Base-by-base conservation (phyloP, 2,888 invertebrate species). In the Xylota segnis region DNA sequence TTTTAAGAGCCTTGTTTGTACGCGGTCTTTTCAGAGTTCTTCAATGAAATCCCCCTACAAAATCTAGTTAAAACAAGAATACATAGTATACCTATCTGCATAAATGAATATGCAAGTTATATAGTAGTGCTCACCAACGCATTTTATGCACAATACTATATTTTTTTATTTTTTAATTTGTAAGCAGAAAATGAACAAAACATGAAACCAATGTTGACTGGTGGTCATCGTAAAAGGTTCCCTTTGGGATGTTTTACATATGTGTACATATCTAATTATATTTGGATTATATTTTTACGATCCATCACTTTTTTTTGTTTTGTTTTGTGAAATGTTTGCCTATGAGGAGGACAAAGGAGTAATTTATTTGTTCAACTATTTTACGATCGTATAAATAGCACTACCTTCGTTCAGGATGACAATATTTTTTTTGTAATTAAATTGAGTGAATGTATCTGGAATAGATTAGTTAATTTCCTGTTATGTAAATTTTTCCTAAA, bases 211-310 rank as follows among this genome's bases (percentile, higher is more conserved):
- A 32, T 32, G 32, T 47, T 12, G n/a, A 63, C 10, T 32, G 29
- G 27, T 27, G 29, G 32, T 32, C 47, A 59, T 40, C 23, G 23
- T 34, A 59, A 43, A 43, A 14, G 1, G 14, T 43, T 43, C 7
- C 14, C 14, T 43, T 14, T 14, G 43, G 43, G 14, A 14, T 43
- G n/a, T n/a, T n/a, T n/a, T n/a, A 14, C 40, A n/a, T 43, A 34
- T 43, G n/a, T 43, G 29, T 43, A 27, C 43, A 61, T 61, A 12
- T 10, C 18, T 56, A 56, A 56, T 56, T 65, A 45, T 56, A 75
- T 75, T 75, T 70, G 45, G 54, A 45, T 63, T 63, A 43, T 59
- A 58, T 50, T 43, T 74, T 59, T 59, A 58, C 47, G 37, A 63
- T 14, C 40, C 63, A 32, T 37, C 29, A 72, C 9, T 63, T 56